Base-by-base conservation (phyloP, 2,113 vertebrate genomes). In the Mesoclemmys tuberculata region DNA sequence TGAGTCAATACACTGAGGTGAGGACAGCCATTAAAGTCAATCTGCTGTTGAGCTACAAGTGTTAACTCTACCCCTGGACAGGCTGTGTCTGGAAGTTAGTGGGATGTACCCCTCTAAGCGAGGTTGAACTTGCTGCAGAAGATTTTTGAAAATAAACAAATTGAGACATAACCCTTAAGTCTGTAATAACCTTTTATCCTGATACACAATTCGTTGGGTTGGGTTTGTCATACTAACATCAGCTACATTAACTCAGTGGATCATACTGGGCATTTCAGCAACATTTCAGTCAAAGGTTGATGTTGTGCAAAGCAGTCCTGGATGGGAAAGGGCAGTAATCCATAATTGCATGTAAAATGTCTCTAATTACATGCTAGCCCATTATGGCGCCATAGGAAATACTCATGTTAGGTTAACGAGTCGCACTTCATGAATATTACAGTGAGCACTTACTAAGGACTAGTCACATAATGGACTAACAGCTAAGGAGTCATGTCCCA, bases 401-500 rank as follows among this genome's bases (percentile, higher is more conserved):
- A 88, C 55, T 22, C 38, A 64, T 52, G 52, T 52, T 75, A 75
- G 77, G 78, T 49, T 84, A 64, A 77, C 89, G 80, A 68, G 80
- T 48, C 12, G 35, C 10, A 31, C 44, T 44, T 94, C 52, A 74
- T 95, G 80, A 93, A 94, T 92, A 92, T 93, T 82, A 49, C 10
- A 92, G 61, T 75, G 24, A 93, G 13, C 87, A 87, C 46, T 80
- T 90, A 94, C 29, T 82, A 75, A 75, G 71, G 21, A 44, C 22
- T 4, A 75, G 38, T 44, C 38, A 44, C 38, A 75, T 44, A 75
- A 75, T 75, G 71, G 68, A 44, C 9, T 75, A 38, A 75, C 71
- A 41, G 22, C 38, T 26, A 75, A 75, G 71, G 38, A 44, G 71
- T 44, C 71, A 75, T 75, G 22, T 22, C 71, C 21, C 38, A 26